Conservation (phyloP, 2,113 vertebrate genomes). For the Lucifuga dentata region DNA sequence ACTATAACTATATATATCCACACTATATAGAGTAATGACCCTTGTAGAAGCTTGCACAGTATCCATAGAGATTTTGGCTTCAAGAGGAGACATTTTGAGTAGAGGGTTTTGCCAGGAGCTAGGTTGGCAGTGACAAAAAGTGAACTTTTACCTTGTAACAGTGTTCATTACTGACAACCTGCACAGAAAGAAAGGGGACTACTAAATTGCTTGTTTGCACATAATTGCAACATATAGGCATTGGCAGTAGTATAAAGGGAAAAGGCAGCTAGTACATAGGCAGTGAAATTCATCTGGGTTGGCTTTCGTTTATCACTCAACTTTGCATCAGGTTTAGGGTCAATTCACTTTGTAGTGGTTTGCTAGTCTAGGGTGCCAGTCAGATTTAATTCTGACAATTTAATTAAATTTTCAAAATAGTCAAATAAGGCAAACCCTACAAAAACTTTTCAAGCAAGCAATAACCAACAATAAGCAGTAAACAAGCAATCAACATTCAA, state of each 20-base stretch:
- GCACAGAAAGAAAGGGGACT: conserved; percentile 40
- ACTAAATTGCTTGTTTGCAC: conserved; percentile 47
- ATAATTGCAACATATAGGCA: conserved; percentile 36
- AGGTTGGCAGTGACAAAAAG: conserved; percentile 34
- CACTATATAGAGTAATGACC: conserved; percentile 37
- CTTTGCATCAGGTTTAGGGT: conserved; percentile 15
- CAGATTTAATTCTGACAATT: too few relatives aligned
- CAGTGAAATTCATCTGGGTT: conserved; percentile 42
- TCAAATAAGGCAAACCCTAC: too few relatives aligned
- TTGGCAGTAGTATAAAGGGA: conserved; percentile 42
- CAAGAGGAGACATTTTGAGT: conserved; percentile 40
- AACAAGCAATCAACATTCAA: too few relatives aligned
- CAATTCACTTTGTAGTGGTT: too few relatives aligned
- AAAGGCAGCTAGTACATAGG: conserved; percentile 51
- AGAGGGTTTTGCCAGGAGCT: conserved; percentile 26
- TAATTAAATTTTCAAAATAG: too few relatives aligned
- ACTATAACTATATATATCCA: too few relatives aligned
- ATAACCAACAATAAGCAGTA: too few relatives aligned
- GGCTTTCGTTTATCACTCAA: neutral
- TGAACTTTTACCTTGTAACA: conserved; percentile 48
- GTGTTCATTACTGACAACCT: conserved; percentile 47
- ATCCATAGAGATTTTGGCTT: conserved; percentile 36
- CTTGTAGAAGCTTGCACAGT: conserved; percentile 22
- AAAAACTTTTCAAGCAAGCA: too few relatives aligned
- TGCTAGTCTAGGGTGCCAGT: too few relatives aligned